These are phyloP conservation scores for Stenotaenia linearis DNA, from an alignment of 2,888 invertebrate species.

Conservation along the genomic window DNA sequence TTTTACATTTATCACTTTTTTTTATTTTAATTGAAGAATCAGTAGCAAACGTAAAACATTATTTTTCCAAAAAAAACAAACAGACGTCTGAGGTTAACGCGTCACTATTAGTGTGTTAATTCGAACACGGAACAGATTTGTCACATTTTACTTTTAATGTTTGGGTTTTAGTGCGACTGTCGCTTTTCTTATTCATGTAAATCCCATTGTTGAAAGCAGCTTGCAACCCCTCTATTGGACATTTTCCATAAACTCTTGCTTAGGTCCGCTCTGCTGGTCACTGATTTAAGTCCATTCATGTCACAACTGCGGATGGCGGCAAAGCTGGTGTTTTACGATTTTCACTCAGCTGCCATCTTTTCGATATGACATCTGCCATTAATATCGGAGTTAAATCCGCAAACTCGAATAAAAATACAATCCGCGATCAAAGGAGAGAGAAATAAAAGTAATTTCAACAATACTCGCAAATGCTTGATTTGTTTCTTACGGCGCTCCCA, in stretches of 20 bases:
- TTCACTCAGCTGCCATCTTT: slow-evolving; percentile 12
- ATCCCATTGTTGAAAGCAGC: slow-evolving; percentile 26
- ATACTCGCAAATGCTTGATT: neutral
- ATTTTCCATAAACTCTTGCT: slow-evolving; percentile 24
- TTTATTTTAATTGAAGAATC: neutral
- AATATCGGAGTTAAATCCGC: slow-evolving; percentile 8
- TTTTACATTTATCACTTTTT: neutral
- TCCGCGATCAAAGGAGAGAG: neutral
- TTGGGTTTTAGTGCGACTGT: neutral
- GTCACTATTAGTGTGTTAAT: neutral
- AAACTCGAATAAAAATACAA: neutral
- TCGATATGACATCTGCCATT: slow-evolving; percentile 23
- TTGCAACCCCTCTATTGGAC: slow-evolving; percentile 20
- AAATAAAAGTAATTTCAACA: neutral
- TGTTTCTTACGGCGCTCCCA: neutral
- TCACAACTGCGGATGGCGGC: slow-evolving; percentile 9
- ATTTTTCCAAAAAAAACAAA: too few relatives aligned
- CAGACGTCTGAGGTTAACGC: neutral
- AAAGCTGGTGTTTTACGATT: slow-evolving; percentile 15
- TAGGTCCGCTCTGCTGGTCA: slow-evolving; percentile 24
- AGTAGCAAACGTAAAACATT: too few relatives aligned
- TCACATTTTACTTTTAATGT: neutral
- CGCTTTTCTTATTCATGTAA: slow-evolving; percentile 21
- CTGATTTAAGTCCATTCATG: slow-evolving; percentile 23
- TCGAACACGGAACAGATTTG: neutral